These are phyloP conservation scores for Globicephala melas DNA, from an alignment of 2,113 vertebrate genomes.

Conservation along the genomic window DNA sequence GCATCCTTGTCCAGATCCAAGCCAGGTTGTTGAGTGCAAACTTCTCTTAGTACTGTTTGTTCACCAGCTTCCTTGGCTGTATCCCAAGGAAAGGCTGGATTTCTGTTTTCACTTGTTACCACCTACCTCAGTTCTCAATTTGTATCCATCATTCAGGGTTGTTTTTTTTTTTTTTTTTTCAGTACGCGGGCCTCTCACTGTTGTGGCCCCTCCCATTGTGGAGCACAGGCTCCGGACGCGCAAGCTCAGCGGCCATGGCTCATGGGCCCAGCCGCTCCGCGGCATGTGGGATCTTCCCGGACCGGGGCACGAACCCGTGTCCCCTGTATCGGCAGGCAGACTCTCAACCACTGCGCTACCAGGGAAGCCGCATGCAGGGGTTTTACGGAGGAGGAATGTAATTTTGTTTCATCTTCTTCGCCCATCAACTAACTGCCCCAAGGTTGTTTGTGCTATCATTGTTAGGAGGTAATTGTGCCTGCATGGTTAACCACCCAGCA, in stretches of 20 bases:
- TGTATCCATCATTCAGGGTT: background rate
- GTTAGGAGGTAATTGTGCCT: background rate
- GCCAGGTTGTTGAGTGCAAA: background rate
- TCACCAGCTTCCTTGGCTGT: background rate
- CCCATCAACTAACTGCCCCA: background rate
- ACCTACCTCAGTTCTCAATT: background rate
- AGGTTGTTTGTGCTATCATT: background rate
- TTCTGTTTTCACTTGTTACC: background rate
- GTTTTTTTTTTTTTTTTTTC: too few relatives aligned
- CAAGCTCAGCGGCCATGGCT: too few relatives aligned
- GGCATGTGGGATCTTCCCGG: too few relatives aligned
- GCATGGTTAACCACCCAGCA: background rate
- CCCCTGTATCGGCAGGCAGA: too few relatives aligned
- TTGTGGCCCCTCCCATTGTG: too few relatives aligned
- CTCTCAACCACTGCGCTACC: too few relatives aligned
- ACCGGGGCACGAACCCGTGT: too few relatives aligned
- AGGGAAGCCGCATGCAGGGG: background rate
- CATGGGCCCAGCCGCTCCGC: too few relatives aligned
- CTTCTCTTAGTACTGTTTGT: background rate
- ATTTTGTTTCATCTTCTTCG: background rate
- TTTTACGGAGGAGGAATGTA: background rate
- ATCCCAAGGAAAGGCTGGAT: background rate
- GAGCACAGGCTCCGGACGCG: too few relatives aligned
- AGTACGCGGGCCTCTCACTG: too few relatives aligned
- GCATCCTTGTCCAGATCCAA: background rate